A percentile compares a stretch with the other conserved stretches of the same genome.
Evolutionary conservation across 2,797 vertebrate genomes (phyloP).

Genomic region (Hypotaenidia philippensis): DNA sequence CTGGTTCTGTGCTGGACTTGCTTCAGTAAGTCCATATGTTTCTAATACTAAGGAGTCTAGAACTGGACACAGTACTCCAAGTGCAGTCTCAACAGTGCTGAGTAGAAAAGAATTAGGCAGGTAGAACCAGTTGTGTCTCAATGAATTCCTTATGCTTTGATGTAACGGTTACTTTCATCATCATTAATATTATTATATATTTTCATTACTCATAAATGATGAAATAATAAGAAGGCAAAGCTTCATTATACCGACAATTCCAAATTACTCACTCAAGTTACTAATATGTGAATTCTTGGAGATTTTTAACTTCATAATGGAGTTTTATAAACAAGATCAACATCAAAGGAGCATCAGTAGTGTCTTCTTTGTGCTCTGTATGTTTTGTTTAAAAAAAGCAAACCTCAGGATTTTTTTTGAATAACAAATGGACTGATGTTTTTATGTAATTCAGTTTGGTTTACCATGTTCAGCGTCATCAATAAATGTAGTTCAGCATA

Average conservation of each 20-base stretch:
- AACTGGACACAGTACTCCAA: fast-evolving
- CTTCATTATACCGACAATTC: neutral
- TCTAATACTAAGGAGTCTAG: neutral
- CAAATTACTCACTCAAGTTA: neutral
- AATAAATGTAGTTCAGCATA: neutral
- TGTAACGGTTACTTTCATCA: neutral
- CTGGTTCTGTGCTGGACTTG: neutral
- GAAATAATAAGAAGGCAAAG: neutral
- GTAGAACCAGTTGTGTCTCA: neutral
- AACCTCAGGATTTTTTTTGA: neutral
- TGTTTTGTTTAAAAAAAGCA: neutral
- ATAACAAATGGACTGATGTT: neutral
- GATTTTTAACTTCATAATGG: neutral
- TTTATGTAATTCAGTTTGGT: neutral
- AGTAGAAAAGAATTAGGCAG: neutral
- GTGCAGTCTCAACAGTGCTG: neutral
- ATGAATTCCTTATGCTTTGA: neutral
- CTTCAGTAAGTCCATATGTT: neutral
- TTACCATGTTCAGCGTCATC: neutral
- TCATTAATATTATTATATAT: neutral
- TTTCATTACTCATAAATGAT: neutral
- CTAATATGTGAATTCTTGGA: neutral
- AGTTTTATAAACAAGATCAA: neutral
- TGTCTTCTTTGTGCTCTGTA: neutral
- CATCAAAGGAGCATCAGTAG: neutral